A percentile compares a stretch with the other conserved stretches of the same genome.
Evolutionary conservation across 2,113 vertebrate genomes (phyloP).

Genomic region (Rhabdornis inornatus): DNA sequence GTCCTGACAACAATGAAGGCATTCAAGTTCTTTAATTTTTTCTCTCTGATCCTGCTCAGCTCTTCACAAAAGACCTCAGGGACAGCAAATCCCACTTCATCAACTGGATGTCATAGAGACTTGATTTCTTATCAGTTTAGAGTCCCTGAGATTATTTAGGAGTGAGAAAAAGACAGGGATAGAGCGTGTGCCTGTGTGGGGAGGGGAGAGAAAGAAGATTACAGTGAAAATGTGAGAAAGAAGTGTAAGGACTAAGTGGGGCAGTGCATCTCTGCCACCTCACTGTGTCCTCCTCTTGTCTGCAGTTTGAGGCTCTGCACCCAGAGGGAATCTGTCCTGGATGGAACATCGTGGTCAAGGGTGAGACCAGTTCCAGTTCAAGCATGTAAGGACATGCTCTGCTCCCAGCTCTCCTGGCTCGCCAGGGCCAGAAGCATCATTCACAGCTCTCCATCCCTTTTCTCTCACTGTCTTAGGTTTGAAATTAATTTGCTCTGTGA

Average conservation of each 20-base stretch:
- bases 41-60: not conserved
- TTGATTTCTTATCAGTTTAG: not conserved
- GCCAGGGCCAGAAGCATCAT: fast-evolving
- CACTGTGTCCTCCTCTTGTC: not conserved
- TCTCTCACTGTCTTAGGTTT: slow-evolving; percentile 65
- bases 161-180: not conserved
- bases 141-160: not conserved
- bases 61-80: not conserved
- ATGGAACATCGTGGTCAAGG: slow-evolving; percentile 77
- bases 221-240: not conserved
- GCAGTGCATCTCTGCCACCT: not conserved
- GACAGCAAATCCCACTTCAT: not conserved
- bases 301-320: slow-evolving; percentile 80
- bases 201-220: not conserved
- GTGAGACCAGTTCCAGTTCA: slow-evolving; percentile 63
- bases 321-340: slow-evolving; percentile 79
- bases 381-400: slow-evolving; percentile 60
- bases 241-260: not conserved
- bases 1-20: not conserved
- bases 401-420: not conserved
- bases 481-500: slow-evolving; percentile 80
- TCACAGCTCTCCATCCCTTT: not conserved
- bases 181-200: not conserved
- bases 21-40: not conserved
- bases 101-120: not conserved